Conservation (phyloP, 2,113 vertebrate species). For the Garra rufa region DNA sequence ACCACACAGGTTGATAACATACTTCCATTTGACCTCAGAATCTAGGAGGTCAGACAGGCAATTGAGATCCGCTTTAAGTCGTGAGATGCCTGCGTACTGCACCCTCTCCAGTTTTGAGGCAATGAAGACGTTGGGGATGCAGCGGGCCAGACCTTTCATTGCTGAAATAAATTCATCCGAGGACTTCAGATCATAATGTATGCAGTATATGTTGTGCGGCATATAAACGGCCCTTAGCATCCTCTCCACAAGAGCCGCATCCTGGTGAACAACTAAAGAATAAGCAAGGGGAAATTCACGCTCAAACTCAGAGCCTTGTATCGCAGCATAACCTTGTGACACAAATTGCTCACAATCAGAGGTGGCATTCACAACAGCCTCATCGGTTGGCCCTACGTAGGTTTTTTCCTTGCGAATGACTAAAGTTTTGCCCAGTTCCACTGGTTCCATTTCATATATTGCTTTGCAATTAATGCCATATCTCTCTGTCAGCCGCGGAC, state of each 20-base stretch:
- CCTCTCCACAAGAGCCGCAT: slow-evolving; percentile 89
- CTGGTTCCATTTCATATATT: slow-evolving; percentile 86
- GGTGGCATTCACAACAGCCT: slow-evolving; percentile 75
- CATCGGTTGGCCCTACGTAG: slow-evolving; percentile 77
- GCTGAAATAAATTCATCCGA: slow-evolving; percentile 80
- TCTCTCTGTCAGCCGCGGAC: slow-evolving; percentile 63
- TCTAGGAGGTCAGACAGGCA: slow-evolving; percentile 87
- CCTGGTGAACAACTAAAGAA: slow-evolving; percentile 91
- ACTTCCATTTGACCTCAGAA: slow-evolving; percentile 84
- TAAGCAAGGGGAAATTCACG: slow-evolving; percentile 85
- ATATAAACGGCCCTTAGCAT: slow-evolving; percentile 84
- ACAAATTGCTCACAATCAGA: slow-evolving; percentile 77
- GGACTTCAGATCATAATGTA: slow-evolving; percentile 90
- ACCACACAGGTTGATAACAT: slow-evolving; percentile 90
- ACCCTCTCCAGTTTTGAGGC: slow-evolving; percentile 86
- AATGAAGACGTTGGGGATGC: slow-evolving; percentile 87
- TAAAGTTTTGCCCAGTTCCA: slow-evolving; percentile 86
- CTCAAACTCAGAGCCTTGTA: slow-evolving; percentile 77
- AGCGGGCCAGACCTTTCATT: slow-evolving; percentile 82
- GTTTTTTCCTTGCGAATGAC: slow-evolving; percentile 75
- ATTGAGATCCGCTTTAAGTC: slow-evolving; percentile 89
- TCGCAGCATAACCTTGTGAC: slow-evolving; percentile 76
- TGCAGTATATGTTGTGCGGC: slow-evolving; percentile 88
- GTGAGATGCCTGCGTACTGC: slow-evolving; percentile 86
- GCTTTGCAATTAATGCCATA: slow-evolving; percentile 80